Base-by-base conservation (phyloP, 2,888 invertebrate genomes). In the Epinotia brunnichana region DNA sequence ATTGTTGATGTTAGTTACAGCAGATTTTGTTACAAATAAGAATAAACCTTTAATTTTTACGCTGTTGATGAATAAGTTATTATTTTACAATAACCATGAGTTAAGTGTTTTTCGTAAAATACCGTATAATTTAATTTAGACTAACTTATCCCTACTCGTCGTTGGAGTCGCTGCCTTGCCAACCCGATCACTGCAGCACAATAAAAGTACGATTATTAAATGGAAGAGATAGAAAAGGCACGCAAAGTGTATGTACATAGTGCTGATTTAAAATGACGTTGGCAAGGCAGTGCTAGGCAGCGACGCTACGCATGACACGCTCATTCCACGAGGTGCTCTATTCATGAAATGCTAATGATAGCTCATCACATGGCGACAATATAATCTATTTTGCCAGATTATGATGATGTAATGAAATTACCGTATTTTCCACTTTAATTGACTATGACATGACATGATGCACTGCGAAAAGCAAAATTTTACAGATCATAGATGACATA, bases 151-250 rank as follows among this genome's bases (percentile, higher is more conserved):
- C 41, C 79, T 82, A 83, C 70, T 75, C 77, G 80, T 78, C 84
- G 87, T 81, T 86, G 87, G 87, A 86, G 79, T 79, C 83, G 80
- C 77, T 85, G 87, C 88, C 88, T 82, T 88, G 89, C 91, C 91
- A 91, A 90, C 86, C 74, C 78, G 81, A 77, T 90, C 91, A 92
- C 92, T 92, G 92, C 78, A 86, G 88, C 88, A 90, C 83, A 90
- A 89, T 78, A 81, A 82, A 85, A 83, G 77, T 72, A 48, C 73
- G 75, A 77, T 74, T 79, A 74, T 76, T 74, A 75, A 76, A 69
- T 73, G 73, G 69, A 70, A 74, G 56, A 62, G 51, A 69, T 69
- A 51, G 78, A 56, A 57, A 82, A 83, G 82, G 83, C 86, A 87
- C 87, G 81, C 81, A 71, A 74, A 82, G 89, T 90, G 90, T 91